A percentile compares a stretch with the other conserved stretches of the same genome.
Evolutionary conservation across 2,888 invertebrate species (phyloP).

Genomic region (Onchidella celtica): DNA sequence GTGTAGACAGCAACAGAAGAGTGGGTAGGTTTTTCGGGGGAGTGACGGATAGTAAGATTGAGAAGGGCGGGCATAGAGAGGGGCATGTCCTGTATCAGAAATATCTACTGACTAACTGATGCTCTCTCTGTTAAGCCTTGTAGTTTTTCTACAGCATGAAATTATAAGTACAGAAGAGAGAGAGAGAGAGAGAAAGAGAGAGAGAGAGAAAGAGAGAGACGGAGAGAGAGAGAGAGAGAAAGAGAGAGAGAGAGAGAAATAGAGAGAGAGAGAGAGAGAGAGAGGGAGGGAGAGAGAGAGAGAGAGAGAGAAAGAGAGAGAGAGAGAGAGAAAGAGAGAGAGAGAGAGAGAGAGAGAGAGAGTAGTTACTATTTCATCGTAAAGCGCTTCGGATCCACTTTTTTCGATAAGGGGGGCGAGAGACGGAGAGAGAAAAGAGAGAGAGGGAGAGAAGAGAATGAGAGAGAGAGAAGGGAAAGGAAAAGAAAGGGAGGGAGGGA

Average conservation of each 20-base stretch:
- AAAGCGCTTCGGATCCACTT: too few relatives aligned
- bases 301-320: not conserved
- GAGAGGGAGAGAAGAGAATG: not conserved
- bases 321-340: conserved; percentile 1
- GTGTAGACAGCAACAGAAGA: too few relatives aligned
- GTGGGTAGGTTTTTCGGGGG: too few relatives aligned
- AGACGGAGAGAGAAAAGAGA: not conserved
- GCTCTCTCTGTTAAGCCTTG: too few relatives aligned
- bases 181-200: not conserved
- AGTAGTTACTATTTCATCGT: too few relatives aligned
- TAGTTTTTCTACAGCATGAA: too few relatives aligned
- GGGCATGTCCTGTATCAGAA: too few relatives aligned
- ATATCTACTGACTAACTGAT: too few relatives aligned
- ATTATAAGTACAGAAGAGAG: not conserved
- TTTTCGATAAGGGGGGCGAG: not conserved
- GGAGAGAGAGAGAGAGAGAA: not conserved
- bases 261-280: not conserved
- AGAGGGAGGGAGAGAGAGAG: not conserved
- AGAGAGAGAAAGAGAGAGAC: not conserved
- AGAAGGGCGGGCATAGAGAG: too few relatives aligned
- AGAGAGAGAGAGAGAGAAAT: not conserved
- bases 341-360: conserved; percentile 5
- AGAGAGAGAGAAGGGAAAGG: not conserved
- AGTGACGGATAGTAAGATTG: too few relatives aligned
- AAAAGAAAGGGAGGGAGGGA: not conserved